Evolutionary conservation across 2,888 invertebrate species (phyloP).

Genomic region (Baccha elongata): DNA sequence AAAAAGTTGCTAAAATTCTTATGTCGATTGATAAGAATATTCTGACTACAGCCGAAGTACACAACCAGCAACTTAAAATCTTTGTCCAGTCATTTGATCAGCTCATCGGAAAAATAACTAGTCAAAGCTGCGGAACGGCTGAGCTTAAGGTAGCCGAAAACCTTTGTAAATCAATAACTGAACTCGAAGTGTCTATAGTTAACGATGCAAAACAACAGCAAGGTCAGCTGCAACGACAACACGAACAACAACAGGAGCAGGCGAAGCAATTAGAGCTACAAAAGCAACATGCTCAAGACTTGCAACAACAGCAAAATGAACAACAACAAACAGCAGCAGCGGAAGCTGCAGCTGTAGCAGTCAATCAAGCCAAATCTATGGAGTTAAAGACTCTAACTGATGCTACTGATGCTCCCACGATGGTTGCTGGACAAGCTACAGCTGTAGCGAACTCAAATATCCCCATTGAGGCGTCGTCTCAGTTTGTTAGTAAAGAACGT

Average conservation of each 20-base stretch:
- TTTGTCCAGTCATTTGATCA: constrained; percentile 78
- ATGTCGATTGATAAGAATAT: constrained; percentile 81
- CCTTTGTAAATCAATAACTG: constrained; percentile 82
- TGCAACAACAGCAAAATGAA: constrained; percentile 61
- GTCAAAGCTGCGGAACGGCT: constrained; percentile 82
- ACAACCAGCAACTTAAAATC: constrained; percentile 81
- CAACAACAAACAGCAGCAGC: constrained; percentile 45
- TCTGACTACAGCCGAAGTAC: constrained; percentile 77
- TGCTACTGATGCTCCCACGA: constrained; percentile 32
- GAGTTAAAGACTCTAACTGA: constrained; percentile 19
- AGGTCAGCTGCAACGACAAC: constrained; percentile 46
- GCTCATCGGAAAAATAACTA: constrained; percentile 78
- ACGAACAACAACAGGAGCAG: constrained; percentile 69
- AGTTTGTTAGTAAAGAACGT: constrained; percentile 83
- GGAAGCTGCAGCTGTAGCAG: constrained; percentile 47
- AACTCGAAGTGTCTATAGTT: constrained; percentile 80
- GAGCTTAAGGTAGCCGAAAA: constrained; percentile 85
- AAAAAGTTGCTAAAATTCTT: constrained; percentile 83
- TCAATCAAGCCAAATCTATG: constrained; percentile 14
- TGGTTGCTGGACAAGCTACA: constrained; percentile 55
- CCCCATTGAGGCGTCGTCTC: constrained; percentile 57
- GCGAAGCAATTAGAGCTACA: constrained; percentile 61
- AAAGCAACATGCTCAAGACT: constrained; percentile 65
- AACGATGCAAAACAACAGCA: constrained; percentile 74
- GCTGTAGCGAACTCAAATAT: constrained; percentile 23